Conservation (phyloP, 2,888 invertebrate species). For the Enchytraeus crypticus region DNA sequence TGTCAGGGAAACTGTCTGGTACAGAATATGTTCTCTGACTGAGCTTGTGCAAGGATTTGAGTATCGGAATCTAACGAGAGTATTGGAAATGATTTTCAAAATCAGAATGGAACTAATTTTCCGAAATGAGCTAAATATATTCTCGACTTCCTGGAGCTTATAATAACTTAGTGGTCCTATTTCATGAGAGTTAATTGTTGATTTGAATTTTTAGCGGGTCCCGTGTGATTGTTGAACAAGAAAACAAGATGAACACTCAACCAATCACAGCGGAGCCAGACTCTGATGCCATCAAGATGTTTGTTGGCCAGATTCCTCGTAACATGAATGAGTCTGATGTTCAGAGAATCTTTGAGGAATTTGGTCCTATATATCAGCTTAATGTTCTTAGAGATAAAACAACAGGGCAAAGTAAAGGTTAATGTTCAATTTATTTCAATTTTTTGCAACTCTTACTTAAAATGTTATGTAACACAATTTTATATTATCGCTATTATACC, state of each 20-base stretch:
- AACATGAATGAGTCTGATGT: constrained; percentile 95
- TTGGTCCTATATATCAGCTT: constrained; percentile 90
- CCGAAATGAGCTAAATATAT: not conserved
- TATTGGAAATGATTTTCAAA: too few species aligned
- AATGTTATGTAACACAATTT: too few species aligned
- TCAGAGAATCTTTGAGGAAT: constrained; percentile 90
- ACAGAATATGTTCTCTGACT: too few species aligned
- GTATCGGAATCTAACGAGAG: too few species aligned
- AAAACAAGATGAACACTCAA: constrained; percentile 26
- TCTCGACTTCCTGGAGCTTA: not conserved
- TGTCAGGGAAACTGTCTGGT: too few species aligned
- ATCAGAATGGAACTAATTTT: not conserved
- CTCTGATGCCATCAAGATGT: constrained; percentile 98
- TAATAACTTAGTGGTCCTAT: too few species aligned
- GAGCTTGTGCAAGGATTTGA: too few species aligned
- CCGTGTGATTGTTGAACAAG: too few species aligned
- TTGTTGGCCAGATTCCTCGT: constrained; percentile 79
- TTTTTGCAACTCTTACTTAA: too few species aligned
- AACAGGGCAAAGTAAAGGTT: constrained; percentile 95
- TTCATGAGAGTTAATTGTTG: too few species aligned
- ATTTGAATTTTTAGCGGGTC: too few species aligned
- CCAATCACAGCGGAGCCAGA: constrained; percentile 62
- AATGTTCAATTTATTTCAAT: constrained; percentile 39
- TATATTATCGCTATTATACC: too few species aligned
- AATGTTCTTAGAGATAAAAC: constrained; percentile 94